Evolutionary conservation across 2,113 vertebrate species (phyloP).

Genomic region (Ophthalmolycus amberensis): DNA sequence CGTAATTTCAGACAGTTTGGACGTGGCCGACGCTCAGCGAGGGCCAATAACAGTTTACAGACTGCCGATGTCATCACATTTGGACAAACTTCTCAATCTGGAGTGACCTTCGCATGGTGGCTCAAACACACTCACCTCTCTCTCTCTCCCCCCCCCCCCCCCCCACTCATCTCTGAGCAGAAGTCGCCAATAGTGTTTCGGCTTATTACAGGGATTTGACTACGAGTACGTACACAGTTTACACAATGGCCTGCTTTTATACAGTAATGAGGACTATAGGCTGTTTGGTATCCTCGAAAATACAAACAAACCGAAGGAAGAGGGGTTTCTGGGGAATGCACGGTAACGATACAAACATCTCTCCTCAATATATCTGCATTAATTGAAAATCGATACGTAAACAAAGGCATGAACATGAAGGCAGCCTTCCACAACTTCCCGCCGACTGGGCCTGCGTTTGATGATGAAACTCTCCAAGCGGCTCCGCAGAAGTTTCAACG

Average conservation of each 20-base stretch:
- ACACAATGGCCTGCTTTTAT: slow-evolving; percentile 34
- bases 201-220: slow-evolving; percentile 37
- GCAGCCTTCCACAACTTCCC: background rate
- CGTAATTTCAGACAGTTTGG: slow-evolving; percentile 93
- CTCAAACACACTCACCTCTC: slow-evolving; percentile 79
- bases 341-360: background rate
- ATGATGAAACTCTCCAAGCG: background rate
- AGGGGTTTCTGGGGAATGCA: background rate
- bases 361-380: background rate
- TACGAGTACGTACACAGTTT: slow-evolving; percentile 2
- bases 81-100: slow-evolving; percentile 97
- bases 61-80: slow-evolving; percentile 96
- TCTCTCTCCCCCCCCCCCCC: slow-evolving; percentile 79
- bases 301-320: background rate
- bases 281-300: background rate
- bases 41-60: slow-evolving; percentile 93
- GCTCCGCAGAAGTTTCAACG: background rate
- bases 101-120: slow-evolving; percentile 90
- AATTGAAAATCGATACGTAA: background rate
- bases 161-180: slow-evolving; percentile 60
- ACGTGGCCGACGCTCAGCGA: slow-evolving; percentile 80
- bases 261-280: slow-evolving; percentile 42
- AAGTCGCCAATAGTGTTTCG: slow-evolving; percentile 16
- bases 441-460: background rate
- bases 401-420: background rate